Evolutionary conservation across 2,113 vertebrate genomes (phyloP).

Genomic region (Ciconia boyciana): DNA sequence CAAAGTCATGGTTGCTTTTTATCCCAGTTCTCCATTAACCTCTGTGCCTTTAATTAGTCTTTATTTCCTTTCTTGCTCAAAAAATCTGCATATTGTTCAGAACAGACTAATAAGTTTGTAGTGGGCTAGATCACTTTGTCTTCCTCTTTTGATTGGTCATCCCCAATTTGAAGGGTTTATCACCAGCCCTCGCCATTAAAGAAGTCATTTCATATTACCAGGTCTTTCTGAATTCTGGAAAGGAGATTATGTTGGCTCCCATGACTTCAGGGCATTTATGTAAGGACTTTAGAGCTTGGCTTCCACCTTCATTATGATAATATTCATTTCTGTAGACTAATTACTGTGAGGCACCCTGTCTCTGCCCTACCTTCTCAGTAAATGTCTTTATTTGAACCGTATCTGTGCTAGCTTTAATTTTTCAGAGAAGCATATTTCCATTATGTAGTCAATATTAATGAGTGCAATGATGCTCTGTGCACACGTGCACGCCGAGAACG

Average conservation of each 20-base stretch:
- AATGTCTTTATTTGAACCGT: neutral
- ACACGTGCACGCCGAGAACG: neutral
- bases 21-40: neutral
- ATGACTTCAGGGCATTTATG: neutral
- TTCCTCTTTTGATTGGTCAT: neutral
- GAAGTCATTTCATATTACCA: neutral
- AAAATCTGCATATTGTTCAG: neutral
- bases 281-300: neutral
- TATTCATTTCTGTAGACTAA: neutral
- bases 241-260: neutral
- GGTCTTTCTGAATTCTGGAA: neutral
- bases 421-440: neutral
- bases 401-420: neutral
- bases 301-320: neutral
- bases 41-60: neutral
- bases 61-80: neutral
- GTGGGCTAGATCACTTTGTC: neutral
- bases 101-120: neutral
- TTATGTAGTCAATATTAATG: neutral
- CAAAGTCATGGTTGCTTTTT: neutral
- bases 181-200: neutral
- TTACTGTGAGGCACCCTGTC: neutral
- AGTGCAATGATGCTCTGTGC: neutral
- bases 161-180: neutral
- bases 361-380: neutral